These are phyloP conservation scores for Rhagonycha lutea DNA, from an alignment of 2,888 invertebrate genomes.

Conservation along the genomic window DNA sequence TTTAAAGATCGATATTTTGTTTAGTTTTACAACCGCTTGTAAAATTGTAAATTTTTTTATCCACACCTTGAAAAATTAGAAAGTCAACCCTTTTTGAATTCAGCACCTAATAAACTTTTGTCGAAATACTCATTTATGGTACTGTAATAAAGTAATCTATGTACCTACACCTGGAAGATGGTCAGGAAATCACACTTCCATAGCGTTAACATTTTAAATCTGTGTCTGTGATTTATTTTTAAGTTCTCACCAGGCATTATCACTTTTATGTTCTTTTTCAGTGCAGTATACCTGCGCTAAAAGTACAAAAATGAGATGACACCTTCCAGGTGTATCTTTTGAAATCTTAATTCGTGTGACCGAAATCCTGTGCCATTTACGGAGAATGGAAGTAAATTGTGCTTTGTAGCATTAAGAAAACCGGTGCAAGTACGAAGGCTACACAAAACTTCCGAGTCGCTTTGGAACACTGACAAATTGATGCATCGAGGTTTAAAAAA, in stretches of 20 bases:
- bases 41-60: background rate
- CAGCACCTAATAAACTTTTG: background rate
- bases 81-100: background rate
- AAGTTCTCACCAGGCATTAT: constrained; percentile 39
- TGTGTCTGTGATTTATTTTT: constrained; percentile 35
- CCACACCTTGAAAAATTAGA: background rate
- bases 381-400: constrained; percentile 7
- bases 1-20: background rate
- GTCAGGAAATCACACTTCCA: constrained; percentile 46
- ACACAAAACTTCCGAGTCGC: background rate
- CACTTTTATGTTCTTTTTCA: constrained; percentile 29
- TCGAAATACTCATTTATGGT: constrained; percentile 9
- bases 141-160: constrained; percentile 11
- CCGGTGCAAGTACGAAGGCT: background rate
- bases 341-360: constrained; percentile 48
- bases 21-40: background rate
- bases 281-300: constrained; percentile 25
- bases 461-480: background rate
- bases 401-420: background rate
- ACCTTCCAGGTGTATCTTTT: constrained; percentile 46
- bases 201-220: constrained; percentile 25
- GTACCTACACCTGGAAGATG: constrained; percentile 34
- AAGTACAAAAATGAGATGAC: constrained; percentile 39
- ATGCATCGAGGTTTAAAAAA: background rate
- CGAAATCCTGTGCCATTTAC: constrained; percentile 18